phyloP scores from a whole-genome alignment of 1,140 invertebrate genomes.

The Cherax quadricarinatus region DNA sequence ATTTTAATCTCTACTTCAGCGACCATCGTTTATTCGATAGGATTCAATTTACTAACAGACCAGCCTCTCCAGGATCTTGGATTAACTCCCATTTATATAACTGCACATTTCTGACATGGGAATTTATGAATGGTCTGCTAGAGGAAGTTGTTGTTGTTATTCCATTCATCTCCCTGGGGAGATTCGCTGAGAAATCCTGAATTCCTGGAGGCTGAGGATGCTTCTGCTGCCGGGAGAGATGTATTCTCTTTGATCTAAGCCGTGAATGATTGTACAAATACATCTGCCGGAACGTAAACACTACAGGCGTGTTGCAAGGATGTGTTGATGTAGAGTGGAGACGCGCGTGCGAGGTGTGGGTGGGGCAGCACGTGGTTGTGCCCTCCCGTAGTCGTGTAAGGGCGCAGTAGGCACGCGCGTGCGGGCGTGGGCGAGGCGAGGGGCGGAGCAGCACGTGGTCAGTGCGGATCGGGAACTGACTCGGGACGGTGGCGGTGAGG shows the following conservation, averaged over 20 bases:
- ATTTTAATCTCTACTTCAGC: no score
- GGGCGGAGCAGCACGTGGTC: conserved; percentile 14
- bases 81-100: no score
- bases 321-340: neutral
- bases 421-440: conserved; percentile 8
- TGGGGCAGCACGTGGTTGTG: neutral
- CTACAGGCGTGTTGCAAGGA: neutral
- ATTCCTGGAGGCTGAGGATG: neutral
- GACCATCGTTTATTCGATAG: no score
- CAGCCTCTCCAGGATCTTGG: no score
- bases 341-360: neutral
- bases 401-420: conserved; percentile 4
- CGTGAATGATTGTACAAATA: neutral
- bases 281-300: no score
- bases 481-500: neutral
- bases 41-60: no score
- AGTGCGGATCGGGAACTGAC: conserved; percentile 11
- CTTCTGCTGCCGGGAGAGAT: neutral
- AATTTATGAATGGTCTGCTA: no score
- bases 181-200: neutral
- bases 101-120: no score
- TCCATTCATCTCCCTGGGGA: no score
- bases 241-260: neutral
- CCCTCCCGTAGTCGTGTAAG: neutral
- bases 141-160: no score